Conservation (phyloP, 1,140 invertebrate species). For the Micrasema longulum region DNA sequence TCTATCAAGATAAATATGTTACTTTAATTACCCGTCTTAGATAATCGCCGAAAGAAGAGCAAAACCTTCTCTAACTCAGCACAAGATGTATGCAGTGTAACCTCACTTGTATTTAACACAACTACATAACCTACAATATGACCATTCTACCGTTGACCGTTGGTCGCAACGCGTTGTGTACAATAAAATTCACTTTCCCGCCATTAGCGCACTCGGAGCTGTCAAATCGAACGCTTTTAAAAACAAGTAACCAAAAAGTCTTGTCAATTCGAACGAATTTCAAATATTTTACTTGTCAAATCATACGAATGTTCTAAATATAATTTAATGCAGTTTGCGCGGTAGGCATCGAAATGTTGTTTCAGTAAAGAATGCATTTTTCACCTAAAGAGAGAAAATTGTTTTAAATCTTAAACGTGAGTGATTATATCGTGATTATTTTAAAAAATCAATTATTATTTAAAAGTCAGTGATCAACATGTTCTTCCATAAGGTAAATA, state of each 20-base stretch:
- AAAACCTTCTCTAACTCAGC: too few species aligned
- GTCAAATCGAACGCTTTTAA: slow-evolving; percentile 5
- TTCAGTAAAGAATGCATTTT: neutral
- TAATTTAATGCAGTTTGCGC: too few species aligned
- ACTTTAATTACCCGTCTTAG: too few species aligned
- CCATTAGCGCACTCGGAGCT: neutral
- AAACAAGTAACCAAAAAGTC: neutral
- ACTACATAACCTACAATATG: neutral
- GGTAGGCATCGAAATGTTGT: neutral
- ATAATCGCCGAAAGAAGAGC: too few species aligned
- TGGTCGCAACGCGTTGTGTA: neutral
- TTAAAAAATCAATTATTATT: too few species aligned
- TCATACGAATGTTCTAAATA: too few species aligned
- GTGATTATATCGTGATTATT: neutral
- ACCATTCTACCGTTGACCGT: neutral
- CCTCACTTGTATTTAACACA: neutral
- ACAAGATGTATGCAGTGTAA: neutral
- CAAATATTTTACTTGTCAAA: too few species aligned
- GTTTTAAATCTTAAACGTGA: neutral
- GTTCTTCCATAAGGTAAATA: too few species aligned
- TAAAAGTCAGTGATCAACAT: too few species aligned
- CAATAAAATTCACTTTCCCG: neutral
- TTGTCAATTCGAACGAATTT: too few species aligned
- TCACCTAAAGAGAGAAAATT: neutral
- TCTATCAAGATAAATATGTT: too few species aligned